These are phyloP conservation scores for Platanista minor DNA, from an alignment of 2,113 vertebrate species.

Conservation along the genomic window DNA sequence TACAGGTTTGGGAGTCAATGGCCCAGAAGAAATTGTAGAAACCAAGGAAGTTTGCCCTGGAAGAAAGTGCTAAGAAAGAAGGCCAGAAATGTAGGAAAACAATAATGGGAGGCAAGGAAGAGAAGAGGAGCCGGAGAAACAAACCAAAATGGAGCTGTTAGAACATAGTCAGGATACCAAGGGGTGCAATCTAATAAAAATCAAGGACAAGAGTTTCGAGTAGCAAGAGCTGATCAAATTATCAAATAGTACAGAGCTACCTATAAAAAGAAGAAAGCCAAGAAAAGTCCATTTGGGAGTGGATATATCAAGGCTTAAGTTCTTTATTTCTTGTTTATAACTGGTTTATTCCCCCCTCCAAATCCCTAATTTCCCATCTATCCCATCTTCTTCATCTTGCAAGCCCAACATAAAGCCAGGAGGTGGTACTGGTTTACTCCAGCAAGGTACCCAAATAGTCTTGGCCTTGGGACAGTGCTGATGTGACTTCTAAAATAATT, in stretches of 20 bases:
- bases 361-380: background rate
- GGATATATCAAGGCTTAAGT: background rate
- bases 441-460: slow-evolving; percentile 27
- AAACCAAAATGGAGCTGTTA: slow-evolving; percentile 31
- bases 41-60: background rate
- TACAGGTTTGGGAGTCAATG: background rate
- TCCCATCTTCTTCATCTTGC: background rate
- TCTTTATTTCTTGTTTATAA: background rate
- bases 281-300: background rate
- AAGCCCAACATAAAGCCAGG: background rate
- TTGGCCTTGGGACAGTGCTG: background rate
- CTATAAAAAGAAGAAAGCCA: background rate
- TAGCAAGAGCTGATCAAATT: background rate
- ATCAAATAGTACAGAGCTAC: slow-evolving; percentile 13
- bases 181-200: background rate
- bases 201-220: slow-evolving; percentile 21
- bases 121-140: background rate
- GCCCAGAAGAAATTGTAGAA: slow-evolving; percentile 5
- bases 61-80: slow-evolving; percentile 40
- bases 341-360: background rate
- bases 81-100: background rate
- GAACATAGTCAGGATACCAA: background rate
- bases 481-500: slow-evolving; percentile 20
- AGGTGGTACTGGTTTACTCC: background rate
- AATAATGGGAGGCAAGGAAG: background rate